Conservation (phyloP, 2,888 invertebrate species). For the Watsonalla binaria region DNA sequence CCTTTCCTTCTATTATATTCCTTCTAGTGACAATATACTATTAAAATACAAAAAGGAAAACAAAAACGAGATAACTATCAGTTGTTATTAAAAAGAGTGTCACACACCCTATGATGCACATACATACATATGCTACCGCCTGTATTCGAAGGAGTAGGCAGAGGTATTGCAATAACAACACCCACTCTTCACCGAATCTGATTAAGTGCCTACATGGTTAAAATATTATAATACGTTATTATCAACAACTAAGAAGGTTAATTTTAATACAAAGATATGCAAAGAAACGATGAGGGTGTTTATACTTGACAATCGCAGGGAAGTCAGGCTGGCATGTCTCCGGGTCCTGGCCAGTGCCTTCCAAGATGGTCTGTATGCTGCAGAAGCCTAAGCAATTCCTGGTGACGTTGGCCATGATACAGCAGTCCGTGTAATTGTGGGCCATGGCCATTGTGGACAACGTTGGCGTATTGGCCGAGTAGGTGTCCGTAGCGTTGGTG, state of each 20-base stretch:
- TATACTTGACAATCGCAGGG: slow-evolving; percentile 84
- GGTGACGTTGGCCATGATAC: slow-evolving; percentile 84
- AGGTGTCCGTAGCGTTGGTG: slow-evolving; percentile 67
- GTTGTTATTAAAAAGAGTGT: not conserved
- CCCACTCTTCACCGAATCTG: too few species aligned
- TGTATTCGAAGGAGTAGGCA: too few species aligned
- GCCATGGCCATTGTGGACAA: slow-evolving; percentile 62
- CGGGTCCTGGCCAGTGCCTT: slow-evolving; percentile 89
- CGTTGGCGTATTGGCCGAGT: slow-evolving; percentile 61
- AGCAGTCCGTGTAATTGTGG: slow-evolving; percentile 91
- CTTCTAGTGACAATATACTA: not conserved
- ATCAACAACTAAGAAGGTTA: too few species aligned
- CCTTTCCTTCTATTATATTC: too few species aligned
- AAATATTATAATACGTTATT: too few species aligned
- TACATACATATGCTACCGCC: too few species aligned
- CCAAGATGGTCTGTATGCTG: slow-evolving; percentile 86
- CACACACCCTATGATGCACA: too few species aligned
- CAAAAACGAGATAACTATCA: not conserved
- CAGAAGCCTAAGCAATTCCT: slow-evolving; percentile 88
- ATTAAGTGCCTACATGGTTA: too few species aligned
- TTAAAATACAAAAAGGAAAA: not conserved
- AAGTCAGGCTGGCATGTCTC: slow-evolving; percentile 90
- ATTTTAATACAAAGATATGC: too few species aligned
- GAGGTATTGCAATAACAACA: too few species aligned
- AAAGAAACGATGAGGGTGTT: not conserved